Base-by-base conservation (phyloP, 2,113 vertebrate genomes). In the Nothocercus julius region DNA sequence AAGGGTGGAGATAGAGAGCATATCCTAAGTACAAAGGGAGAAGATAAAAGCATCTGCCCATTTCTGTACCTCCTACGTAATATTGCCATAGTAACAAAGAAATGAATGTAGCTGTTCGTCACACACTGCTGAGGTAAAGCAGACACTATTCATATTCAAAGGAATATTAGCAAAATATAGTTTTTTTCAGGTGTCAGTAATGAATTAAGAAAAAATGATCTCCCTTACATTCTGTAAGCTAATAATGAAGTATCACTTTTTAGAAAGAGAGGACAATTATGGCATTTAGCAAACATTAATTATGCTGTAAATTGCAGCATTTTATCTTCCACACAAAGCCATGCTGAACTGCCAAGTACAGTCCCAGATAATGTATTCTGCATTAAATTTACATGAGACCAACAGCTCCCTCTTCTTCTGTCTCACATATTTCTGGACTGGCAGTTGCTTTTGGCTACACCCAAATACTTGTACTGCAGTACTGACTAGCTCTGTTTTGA, bases 31-130 rank as follows among this genome's bases (percentile, higher is more conserved):
- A 93, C 51, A 95, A 94, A 95, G 87, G 85, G 63, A 62, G 90
- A 80, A 81, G 90, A 97, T 78, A 61, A 91, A 93, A 93, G 75
- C 83, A 51, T 91, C 86, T 49, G 80, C 68, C 87, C 94, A 69
- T 82, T 85, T 85, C 85, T 89, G 70, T 91, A 90, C 77, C 88
- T 94, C 91, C 92, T 95, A 78, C 30, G 61, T 91, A 76, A 92
- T 90, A 97, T 98, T 93, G 92, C 98, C 97, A 97, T 98, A 97
- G 98, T 96, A 98, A 98, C 98, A 1, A 63, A 92, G 87, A 94
- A 97, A 66, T 97, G 96, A 96, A 98, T 97, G 85, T 32, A 85
- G 22, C 75, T 66, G 92, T 91, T 94, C 83, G 93, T 94, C 94
- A 92, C 93, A 91, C 95, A 83, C 94, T 68, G 67, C 62, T 8